These are phyloP conservation scores for Frieseomelitta varia DNA, from an alignment of 1,140 invertebrate genomes.

Conservation along the genomic window DNA sequence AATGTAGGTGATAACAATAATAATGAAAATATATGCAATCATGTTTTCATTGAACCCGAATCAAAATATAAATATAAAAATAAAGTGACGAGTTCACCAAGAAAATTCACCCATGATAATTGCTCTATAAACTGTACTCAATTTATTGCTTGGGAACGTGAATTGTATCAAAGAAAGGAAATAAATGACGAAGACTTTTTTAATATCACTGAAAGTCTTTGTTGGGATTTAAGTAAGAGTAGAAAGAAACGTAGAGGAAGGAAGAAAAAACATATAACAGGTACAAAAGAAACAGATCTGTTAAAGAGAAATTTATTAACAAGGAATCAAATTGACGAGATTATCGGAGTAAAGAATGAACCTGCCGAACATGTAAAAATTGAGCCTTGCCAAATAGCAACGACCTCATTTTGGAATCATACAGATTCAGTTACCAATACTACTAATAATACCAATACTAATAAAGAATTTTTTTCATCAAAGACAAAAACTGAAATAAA, in stretches of 20 bases:
- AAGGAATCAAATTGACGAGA: not conserved
- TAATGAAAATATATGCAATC: constrained; percentile 12
- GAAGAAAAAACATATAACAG: constrained; percentile 27
- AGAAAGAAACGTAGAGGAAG: constrained; percentile 45
- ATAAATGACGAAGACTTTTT: constrained; percentile 63
- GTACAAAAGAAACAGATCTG: not conserved
- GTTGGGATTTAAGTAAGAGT: constrained; percentile 54
- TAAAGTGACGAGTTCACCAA: not conserved
- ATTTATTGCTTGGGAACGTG: constrained; percentile 56
- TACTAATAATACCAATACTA: not conserved
- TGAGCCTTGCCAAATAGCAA: not conserved
- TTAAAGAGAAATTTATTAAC: not conserved
- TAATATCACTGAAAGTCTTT: constrained; percentile 55
- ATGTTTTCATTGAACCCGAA: not conserved
- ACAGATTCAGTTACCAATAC: not conserved
- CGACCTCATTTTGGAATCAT: not conserved
- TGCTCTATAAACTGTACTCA: constrained; percentile 20
- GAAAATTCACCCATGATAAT: not conserved
- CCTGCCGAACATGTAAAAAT: not conserved
- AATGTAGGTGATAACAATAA: constrained; percentile 11
- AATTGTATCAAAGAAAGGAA: constrained; percentile 62
- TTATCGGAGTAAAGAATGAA: not conserved
- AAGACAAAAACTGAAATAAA: not conserved
- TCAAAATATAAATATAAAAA: not conserved
- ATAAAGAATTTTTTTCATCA: not conserved